Percentiles rank a stretch among this genome's conserved stretches.
These are phyloP conservation scores for Chymomyza caudatula DNA, from an alignment of 2,888 invertebrate species.

Conservation along the genomic window DNA sequence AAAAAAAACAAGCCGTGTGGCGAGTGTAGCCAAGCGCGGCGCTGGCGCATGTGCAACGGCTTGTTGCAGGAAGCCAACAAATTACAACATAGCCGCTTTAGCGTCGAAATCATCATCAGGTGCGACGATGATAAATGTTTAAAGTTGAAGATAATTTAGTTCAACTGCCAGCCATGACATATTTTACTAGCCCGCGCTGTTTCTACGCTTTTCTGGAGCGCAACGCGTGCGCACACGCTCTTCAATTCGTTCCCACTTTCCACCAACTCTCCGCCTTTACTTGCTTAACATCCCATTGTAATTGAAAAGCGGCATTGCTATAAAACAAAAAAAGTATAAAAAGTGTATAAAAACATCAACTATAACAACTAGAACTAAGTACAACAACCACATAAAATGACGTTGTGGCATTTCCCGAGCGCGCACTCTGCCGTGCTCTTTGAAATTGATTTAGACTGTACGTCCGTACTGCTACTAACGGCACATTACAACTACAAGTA, in stretches of 20 bases:
- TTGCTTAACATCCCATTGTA: constrained; percentile 36
- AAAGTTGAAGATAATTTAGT: constrained; percentile 55
- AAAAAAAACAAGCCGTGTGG: neutral
- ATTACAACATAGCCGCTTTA: constrained; percentile 43
- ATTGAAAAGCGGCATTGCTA: constrained; percentile 14
- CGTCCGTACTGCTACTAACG: neutral
- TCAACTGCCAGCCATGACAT: constrained; percentile 63
- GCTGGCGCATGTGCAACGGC: constrained; percentile 63
- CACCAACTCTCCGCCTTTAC: neutral
- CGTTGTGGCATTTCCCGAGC: too few species aligned
- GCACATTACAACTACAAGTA: constrained; percentile 10
- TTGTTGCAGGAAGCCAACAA: constrained; percentile 71
- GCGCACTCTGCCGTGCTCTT: neutral
- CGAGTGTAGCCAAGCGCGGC: constrained; percentile 54
- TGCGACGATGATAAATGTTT: constrained; percentile 45
- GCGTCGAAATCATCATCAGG: constrained; percentile 30
- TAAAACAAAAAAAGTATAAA: constrained; percentile 34
- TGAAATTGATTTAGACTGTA: constrained; percentile 49
- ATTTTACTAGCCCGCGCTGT: constrained; percentile 36
- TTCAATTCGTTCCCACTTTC: neutral
- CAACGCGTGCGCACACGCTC: constrained; percentile 30
- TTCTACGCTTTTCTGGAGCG: constrained; percentile 53
- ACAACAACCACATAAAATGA: constrained; percentile 19
- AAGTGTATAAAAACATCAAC: constrained; percentile 17
- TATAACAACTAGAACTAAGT: constrained; percentile 30